Evolutionary conservation across 2,888 invertebrate genomes (phyloP), one percentile per base, ranked within the genome.

Genomic region (Archips xylosteana): DNA sequence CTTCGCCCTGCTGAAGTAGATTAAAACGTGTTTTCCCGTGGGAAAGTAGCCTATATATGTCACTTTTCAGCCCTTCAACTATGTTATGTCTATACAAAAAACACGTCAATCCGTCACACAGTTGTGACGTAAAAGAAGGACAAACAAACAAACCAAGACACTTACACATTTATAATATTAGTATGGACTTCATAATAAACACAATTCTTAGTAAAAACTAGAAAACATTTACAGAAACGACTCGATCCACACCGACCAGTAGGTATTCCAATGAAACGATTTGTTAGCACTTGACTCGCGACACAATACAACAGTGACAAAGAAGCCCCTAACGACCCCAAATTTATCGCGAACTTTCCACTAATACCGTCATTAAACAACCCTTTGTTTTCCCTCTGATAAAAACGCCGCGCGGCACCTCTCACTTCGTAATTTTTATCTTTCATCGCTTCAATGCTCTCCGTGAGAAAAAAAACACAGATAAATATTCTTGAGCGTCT

Each of bases 311-410:
- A 83, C 86, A 83, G 83, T 88, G 89, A 92, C 92, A 92, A 92
- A 92, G 91, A 88, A 88, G 86, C 84, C 83, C 76, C 80, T 91
- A 92, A 93, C 89, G 92, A 92, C 88, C 87, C 82, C 84, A 85
- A 93, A 93, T 93, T 92, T 91, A 93, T 92, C 90, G 90, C 87
- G 89, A 92, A 92, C 92, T 92, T 91, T 92, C 90, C 89, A 90
- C 92, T 92, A 92, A 93, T 91, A 90, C 91, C 90, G 86, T 90
- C 92, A 93, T 93, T 92, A 92, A 92, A 92, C 91, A 92, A 89
- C 89, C 92, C 92, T 92, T 92, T 93, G 92, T 92, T 92, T 92
- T 89, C 85, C 84, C 85, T 89, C 90, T 92, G 92, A 92, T 92
- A 92, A 92, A 92, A 93, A 92, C 89, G 87, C 85, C 85, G 85